Evolutionary conservation across 2,797 vertebrate genomes (phyloP), one percentile per base, ranked within the genome.

Genomic region (Bovichtus variegatus): DNA sequence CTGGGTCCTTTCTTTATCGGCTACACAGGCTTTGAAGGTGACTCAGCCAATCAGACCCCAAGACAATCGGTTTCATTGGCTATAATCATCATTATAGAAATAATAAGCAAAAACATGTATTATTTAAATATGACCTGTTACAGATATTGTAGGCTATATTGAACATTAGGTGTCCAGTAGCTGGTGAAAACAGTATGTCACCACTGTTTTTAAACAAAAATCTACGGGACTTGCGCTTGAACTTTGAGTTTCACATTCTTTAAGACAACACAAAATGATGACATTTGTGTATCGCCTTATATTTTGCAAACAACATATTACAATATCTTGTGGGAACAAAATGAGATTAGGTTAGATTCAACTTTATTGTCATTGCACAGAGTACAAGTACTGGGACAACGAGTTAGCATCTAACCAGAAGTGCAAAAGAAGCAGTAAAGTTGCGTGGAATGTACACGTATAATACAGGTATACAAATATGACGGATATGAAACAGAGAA

Each of bases 351-450:
- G n/a, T n/a, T n/a, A n/a, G n/a, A n/a, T n/a, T n/a, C n/a, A n/a
- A n/a, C n/a, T n/a, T n/a, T n/a, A n/a, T n/a, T n/a, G n/a, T n/a
- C n/a, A n/a, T n/a, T n/a, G n/a, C n/a, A n/a, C n/a, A n/a, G n/a
- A n/a, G n/a, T n/a, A n/a, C n/a, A n/a, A n/a, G n/a, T n/a, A n/a
- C n/a, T n/a, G n/a, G n/a, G n/a, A n/a, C n/a, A n/a, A n/a, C n/a
- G n/a, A n/a, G 44, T 44, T 38, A 31, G 38, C 38, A 40, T 40
- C 50, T 23, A 55, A 50, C 41, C 66, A 58, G 66, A 69, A 57
- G 41, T 69, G 53, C 66, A 69, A 25, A 58, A 69, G 53, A 69
- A 58, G 53, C 53, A 47, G 83, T 19, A 70, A 85, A 84, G 15
- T 13, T n/a, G n/a, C n/a, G n/a, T n/a, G n/a, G n/a, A n/a, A n/a